Evolutionary conservation across 2,797 vertebrate species (phyloP), one percentile per base, ranked within the genome.

Genomic region (Hipposideros larvatus): DNA sequence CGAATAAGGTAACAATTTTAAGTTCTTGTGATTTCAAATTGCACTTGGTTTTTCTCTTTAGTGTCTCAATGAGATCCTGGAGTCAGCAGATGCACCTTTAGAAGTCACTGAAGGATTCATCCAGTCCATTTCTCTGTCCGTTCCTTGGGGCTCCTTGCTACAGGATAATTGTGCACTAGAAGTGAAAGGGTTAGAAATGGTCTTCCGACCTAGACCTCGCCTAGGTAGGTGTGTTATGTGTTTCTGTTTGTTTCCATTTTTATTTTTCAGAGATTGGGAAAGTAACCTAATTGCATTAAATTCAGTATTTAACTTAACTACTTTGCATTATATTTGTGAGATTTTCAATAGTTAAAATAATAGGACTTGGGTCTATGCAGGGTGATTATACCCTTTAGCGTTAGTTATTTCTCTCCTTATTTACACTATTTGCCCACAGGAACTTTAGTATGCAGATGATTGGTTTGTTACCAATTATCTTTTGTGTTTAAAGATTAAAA

Each of bases 81-180:
- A 99, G 94, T 99, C 99, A 0, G 99, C 99, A 96, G 99, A 99
- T 95, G 99, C 99, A 24, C 99, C 99, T 31, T 98, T 99, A 98
- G 99, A 99, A 98, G 99, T 99, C 91, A 99, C 98, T 0, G 99
- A 99, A 92, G 99, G 99, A 78, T 99, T 99, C 98, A 99, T 99
- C 97, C 99, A 99, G 86, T 99, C 99, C n/a, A 99, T 99, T 97
- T 99, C 99, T 84, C 98, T 99, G 70, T 99, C 99, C 2, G 99
- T 99, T 80, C 99, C 99, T 0, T 99, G 99, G 99, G 99, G 99
- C 19, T 99, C 99, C 0, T 98, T 99, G 96, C 99, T 99, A 31
- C 99, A 99, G 97, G 99, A 99, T 96, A 99, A 99, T 97, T 99
- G 99, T 98, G 99, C 99, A 1, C 99, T 99, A 61, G 99, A 99